Evolutionary conservation across 2,888 invertebrate genomes (phyloP), one percentile per base, ranked within the genome.

Genomic region (Spisula solida): DNA sequence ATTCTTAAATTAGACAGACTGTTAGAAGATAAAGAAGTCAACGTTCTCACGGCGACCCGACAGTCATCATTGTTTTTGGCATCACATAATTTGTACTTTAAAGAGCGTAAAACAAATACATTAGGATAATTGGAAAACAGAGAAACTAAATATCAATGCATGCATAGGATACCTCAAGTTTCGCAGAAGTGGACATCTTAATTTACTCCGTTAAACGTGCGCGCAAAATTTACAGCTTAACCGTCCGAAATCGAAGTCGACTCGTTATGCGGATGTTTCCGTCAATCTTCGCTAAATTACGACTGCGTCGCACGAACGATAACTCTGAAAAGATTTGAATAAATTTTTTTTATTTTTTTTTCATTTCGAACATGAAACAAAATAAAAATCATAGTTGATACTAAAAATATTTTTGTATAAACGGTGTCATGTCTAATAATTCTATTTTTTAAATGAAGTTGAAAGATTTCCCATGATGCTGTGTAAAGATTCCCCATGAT

Each of bases 201-300:
- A 70, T 75, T 75, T 25, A 75, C 75, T 75, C 75, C 75, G 41
- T 41, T 31, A 18, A 31, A 6, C 31, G 75, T 34, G 29, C 34
- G 75, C 75, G 31, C 75, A 18, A 16, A 31, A 75, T 18, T 12
- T 51, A 83, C 83, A 83, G 47, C 41, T n/a, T 82, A n/a, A 66
- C 41, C 41, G 41, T 29, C 70, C 48, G 16, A 47, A 70, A 82
- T 29, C 29, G 31, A 18, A 47, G 70, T 25, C 25, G 83, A 51
- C 29, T 47, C 48, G 12, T 75, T 85, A n/a, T n/a, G 12, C 85
- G 85, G 79, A 18, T 41, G 51, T 16, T 78, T 85, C 85, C 85
- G 85, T 79, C 25, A 56, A 80, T n/a, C 25, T 79, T 41, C 85
- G 85, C 31, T 25, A 78, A 6, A 78, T 31, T 34, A 25, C 60